Conservation (phyloP, 2,113 vertebrate species). For the Oostethus manadensis region DNA sequence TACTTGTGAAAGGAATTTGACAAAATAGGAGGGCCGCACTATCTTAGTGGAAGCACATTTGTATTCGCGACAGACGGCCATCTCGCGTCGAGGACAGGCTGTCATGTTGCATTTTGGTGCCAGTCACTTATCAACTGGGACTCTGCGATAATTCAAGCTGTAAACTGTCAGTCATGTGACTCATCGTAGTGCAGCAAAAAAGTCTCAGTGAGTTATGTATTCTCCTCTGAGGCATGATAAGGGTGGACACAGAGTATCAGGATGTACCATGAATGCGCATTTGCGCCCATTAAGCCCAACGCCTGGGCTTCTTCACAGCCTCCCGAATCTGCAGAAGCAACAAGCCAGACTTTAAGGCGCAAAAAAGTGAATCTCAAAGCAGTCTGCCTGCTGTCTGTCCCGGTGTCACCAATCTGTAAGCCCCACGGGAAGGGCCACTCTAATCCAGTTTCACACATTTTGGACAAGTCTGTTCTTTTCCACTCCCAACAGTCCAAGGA, state of each 20-base stretch:
- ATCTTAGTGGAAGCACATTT: constrained; percentile 31
- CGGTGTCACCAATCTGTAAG: constrained; percentile 47
- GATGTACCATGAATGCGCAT: neutral
- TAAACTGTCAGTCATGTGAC: constrained; percentile 1
- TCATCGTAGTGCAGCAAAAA: constrained; percentile 6
- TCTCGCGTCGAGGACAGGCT: constrained; percentile 6
- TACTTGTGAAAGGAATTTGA: constrained; percentile 8
- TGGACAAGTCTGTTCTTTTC: constrained; percentile 53
- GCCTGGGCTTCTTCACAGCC: neutral
- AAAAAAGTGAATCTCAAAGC: constrained; percentile 27
- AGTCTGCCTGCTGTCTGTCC: constrained; percentile 31
- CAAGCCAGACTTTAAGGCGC: constrained; percentile 35
- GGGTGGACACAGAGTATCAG: neutral
- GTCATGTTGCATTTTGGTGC: constrained; percentile 7
- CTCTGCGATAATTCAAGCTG: neutral
- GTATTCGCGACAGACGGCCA: constrained; percentile 6
- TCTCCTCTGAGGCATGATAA: neutral
- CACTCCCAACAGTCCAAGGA: constrained; percentile 34
- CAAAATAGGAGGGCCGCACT: constrained; percentile 6
- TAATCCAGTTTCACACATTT: constrained; percentile 54
- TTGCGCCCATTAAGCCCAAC: neutral
- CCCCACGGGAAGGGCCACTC: constrained; percentile 22
- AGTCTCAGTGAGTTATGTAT: neutral
- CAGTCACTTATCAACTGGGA: constrained; percentile 13
- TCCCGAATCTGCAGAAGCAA: constrained; percentile 14